Evolutionary conservation across 2,888 invertebrate genomes (phyloP).

Genomic region (Oligia latruncula): DNA sequence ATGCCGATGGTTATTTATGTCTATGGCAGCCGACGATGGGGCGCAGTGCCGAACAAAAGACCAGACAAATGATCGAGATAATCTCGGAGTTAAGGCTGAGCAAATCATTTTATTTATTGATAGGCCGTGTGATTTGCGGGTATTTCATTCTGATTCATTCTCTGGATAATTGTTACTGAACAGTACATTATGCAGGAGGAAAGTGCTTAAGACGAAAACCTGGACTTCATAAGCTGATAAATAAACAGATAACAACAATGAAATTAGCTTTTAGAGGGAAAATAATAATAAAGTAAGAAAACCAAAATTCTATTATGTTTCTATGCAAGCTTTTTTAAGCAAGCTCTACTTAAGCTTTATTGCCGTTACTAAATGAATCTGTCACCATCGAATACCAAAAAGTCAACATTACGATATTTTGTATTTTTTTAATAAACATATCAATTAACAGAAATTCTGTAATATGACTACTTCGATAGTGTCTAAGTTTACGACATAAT

Average conservation of each 20-base stretch:
- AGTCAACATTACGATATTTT: slow-evolving; percentile 45
- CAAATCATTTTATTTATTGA: slow-evolving; percentile 70
- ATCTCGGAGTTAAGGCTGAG: slow-evolving; percentile 76
- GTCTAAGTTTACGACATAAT: slow-evolving; percentile 80
- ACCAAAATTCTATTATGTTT: not conserved
- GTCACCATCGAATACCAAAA: slow-evolving; percentile 25
- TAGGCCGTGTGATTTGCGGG: slow-evolving; percentile 48
- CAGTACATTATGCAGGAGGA: not conserved
- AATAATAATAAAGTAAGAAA: not conserved
- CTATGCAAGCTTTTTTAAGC: not conserved
- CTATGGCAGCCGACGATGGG: slow-evolving; percentile 77
- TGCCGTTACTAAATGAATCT: slow-evolving; percentile 4
- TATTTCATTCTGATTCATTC: slow-evolving; percentile 30
- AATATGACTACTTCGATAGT: slow-evolving; percentile 70
- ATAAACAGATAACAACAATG: not conserved
- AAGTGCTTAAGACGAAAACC: not conserved
- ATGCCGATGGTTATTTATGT: slow-evolving; percentile 88
- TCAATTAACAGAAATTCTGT: slow-evolving; percentile 68
- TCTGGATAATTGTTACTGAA: not conserved
- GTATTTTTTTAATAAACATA: slow-evolving; percentile 62
- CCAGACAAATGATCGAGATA: slow-evolving; percentile 88
- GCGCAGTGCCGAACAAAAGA: slow-evolving; percentile 83
- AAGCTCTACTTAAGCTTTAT: slow-evolving; percentile 9
- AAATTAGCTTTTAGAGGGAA: not conserved
- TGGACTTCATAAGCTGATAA: not conserved